Percentiles rank a stretch among this genome's conserved stretches.
These are phyloP conservation scores for Papilio aristodemus DNA, from an alignment of 1,140 invertebrate species.

Conservation along the genomic window DNA sequence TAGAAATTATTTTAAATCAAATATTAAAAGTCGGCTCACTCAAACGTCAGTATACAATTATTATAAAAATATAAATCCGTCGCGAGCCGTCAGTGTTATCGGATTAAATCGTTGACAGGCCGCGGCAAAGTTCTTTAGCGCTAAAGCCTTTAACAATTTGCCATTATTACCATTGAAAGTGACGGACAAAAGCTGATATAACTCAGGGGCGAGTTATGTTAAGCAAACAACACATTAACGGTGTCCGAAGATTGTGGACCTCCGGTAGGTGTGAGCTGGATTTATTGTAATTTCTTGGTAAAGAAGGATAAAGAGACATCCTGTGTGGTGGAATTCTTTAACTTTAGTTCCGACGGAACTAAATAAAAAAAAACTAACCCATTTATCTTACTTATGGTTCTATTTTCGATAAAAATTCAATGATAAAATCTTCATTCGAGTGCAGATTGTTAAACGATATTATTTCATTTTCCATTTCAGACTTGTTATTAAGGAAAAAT, in stretches of 20 bases:
- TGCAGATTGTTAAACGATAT: no score
- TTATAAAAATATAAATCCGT: slow-evolving; percentile 11
- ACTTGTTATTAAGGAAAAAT: no score
- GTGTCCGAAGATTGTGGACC: slow-evolving; percentile 61
- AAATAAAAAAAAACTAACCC: slow-evolving; percentile 35
- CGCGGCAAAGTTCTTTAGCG: slow-evolving; percentile 43
- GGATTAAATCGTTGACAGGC: slow-evolving; percentile 52
- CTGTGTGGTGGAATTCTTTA: slow-evolving; percentile 57
- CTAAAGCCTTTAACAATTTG: slow-evolving; percentile 53
- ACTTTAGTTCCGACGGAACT: slow-evolving; percentile 56
- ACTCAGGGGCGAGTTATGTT: slow-evolving; percentile 61
- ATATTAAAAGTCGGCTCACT: not conserved
- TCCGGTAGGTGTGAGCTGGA: slow-evolving; percentile 53
- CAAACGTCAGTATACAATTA: not conserved
- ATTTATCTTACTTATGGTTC: slow-evolving; percentile 5
- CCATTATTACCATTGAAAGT: slow-evolving; percentile 54
- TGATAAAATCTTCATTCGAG: no score
- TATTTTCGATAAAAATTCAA: not conserved
- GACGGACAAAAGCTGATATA: slow-evolving; percentile 64
- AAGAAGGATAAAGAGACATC: slow-evolving; percentile 55
- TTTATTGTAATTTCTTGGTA: slow-evolving; percentile 66
- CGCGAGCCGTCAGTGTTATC: slow-evolving; percentile 43
- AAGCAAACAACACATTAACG: slow-evolving; percentile 70
- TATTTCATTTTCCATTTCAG: no score
- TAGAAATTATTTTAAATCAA: not conserved